Evolutionary conservation across 2,888 invertebrate species (phyloP), one percentile per base, ranked within the genome.

Genomic region (Drosophila hawaiiensis): DNA sequence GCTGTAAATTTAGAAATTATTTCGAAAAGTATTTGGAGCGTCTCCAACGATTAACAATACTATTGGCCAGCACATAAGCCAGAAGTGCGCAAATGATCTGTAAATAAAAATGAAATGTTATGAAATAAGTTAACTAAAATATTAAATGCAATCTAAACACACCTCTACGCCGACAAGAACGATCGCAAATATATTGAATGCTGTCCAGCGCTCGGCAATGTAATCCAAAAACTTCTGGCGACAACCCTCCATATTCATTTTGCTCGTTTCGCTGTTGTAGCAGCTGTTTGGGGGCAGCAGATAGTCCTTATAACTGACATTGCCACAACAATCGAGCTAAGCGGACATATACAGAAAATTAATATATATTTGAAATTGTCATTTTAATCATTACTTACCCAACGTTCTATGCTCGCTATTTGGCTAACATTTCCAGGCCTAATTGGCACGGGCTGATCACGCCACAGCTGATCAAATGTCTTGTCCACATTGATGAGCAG

Each of bases 11-110:
- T 28, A 7, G 25, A 39, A 67, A 61, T 76, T 91, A 92, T 82
- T 92, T 92, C 22, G 91, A 73, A 68, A 89, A 92, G 73, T 92
- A 92, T 80, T 92, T 92, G 33, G 92, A 92, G 65, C 92, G 92
- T 64, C 92, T 89, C 92, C 92, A 92, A 68, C 92, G 92, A 84
- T 92, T 92, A 54, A 92, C 74, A 80, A 92, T 92, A 68, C 92
- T 92, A 54, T 92, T 86, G 65, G 87, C 89, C 81, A 92, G 76
- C 60, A 92, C 84, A 68, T 89, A 92, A 29, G 92, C 91, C 59
- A 92, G 70, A 29, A 83, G 56, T 9, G 91, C 92, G 58, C 92
- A 92, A 65, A 92, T 88, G 19, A 91, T 41, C 92, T 92, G 64
- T 16, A 80, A 84, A 2, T 25, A 28, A 28, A 47, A 35, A 47